Percentiles rank a stretch among this genome's conserved stretches.
These are phyloP conservation scores for Geodia barretti DNA, from an alignment of 37 sponge, comb jelly and placozoan species.

Conservation along the genomic window DNA sequence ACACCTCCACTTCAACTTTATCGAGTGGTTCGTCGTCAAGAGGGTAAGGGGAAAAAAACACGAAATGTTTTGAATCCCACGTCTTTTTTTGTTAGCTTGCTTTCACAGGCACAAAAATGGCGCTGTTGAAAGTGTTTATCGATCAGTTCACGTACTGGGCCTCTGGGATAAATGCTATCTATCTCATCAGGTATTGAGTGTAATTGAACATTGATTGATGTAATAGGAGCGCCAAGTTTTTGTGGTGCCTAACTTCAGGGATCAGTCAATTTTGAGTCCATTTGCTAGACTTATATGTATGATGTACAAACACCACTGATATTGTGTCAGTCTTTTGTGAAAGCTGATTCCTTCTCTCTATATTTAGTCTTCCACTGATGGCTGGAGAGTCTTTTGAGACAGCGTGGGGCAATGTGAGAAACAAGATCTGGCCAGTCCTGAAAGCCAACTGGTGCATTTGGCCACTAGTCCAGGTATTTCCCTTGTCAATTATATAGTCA, in stretches of 20 bases:
- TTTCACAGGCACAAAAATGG: slow-evolving; percentile 28
- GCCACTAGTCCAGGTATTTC: slow-evolving; percentile 65
- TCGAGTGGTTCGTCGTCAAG: slow-evolving; percentile 65
- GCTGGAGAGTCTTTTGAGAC: slow-evolving; percentile 33
- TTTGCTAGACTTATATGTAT: no score
- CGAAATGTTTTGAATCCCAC: background rate
- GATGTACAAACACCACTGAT: background rate
- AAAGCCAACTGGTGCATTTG: slow-evolving; percentile 77
- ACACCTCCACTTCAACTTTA: slow-evolving; percentile 72
- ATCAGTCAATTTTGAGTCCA: no score
- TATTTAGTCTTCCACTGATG: slow-evolving; percentile 51
- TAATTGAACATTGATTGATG: background rate
- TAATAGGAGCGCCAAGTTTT: background rate
- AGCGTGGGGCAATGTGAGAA: slow-evolving; percentile 37
- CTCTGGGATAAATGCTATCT: slow-evolving; percentile 47
- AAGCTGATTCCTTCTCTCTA: background rate
- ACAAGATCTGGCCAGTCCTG: slow-evolving; percentile 38
- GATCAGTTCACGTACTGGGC: slow-evolving; percentile 86
- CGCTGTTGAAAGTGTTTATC: slow-evolving; percentile 55
- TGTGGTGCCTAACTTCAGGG: no score
- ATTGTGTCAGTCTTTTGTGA: background rate
- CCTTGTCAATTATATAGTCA: background rate
- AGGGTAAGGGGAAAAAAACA: slow-evolving; percentile 30
- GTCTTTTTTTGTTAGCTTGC: slow-evolving; percentile 25
- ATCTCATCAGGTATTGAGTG: slow-evolving; percentile 45